A percentile compares a stretch with the other conserved stretches of the same genome.
Evolutionary conservation across 2,888 invertebrate genomes (phyloP).

Genomic region (Mythimna lalbum): DNA sequence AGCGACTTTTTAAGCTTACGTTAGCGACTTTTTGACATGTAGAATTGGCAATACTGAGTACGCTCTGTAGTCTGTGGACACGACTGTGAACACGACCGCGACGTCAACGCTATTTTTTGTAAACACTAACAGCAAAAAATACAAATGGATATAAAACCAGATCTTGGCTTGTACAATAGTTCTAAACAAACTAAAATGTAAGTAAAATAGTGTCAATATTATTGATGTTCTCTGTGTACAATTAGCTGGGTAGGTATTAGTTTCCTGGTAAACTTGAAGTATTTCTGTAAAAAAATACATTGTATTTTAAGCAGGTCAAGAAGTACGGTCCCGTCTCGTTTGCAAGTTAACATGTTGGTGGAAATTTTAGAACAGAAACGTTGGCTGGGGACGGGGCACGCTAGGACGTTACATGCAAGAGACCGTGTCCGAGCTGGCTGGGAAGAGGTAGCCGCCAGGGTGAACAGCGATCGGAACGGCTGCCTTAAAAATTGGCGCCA

Average conservation of each 20-base stretch:
- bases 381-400: slow-evolving; percentile 22
- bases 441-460: slow-evolving; percentile 14
- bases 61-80: no score
- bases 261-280: background rate
- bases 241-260: background rate
- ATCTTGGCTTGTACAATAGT: background rate
- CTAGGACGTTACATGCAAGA: slow-evolving; percentile 15
- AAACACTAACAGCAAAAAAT: background rate
- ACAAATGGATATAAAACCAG: no score
- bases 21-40: no score
- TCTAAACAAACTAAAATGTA: background rate
- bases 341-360: slow-evolving; percentile 2
- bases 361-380: background rate
- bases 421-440: slow-evolving; percentile 14
- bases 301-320: background rate
- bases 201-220: background rate
- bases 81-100: background rate
- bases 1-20: no score
- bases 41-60: no score
- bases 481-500: slow-evolving; percentile 21
- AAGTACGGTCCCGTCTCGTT: background rate
- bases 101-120: background rate
- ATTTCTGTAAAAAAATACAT: background rate
- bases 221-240: background rate
- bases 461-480: slow-evolving; percentile 16